A percentile compares a stretch with the other conserved stretches of the same genome.
These are phyloP conservation scores for Chorisops tibialis DNA, from an alignment of 2,888 invertebrate species.

Conservation along the genomic window DNA sequence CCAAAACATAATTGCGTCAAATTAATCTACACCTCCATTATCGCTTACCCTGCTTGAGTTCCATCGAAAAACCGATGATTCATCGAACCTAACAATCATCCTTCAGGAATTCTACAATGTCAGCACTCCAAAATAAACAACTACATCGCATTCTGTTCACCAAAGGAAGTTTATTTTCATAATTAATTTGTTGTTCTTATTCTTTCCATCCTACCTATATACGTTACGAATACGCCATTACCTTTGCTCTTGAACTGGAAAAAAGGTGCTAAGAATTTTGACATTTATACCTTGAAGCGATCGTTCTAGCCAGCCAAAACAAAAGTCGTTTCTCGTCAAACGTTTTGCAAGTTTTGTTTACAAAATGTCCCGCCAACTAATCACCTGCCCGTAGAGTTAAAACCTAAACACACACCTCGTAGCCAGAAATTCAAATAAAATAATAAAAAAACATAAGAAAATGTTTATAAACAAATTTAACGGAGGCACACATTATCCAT, in stretches of 20 bases:
- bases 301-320: conserved; percentile 10
- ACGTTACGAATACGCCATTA: background rate
- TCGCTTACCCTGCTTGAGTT: too few species aligned
- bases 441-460: conserved; percentile 15
- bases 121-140: background rate
- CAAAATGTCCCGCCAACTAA: conserved; percentile 4
- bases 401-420: conserved; percentile 17
- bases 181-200: too few species aligned
- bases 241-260: background rate
- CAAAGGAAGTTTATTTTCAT: background rate
- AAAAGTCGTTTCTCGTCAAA: background rate
- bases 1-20: too few species aligned
- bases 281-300: background rate
- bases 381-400: conserved; percentile 8
- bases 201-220: background rate
- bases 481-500: conserved; percentile 11
- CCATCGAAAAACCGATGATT: too few species aligned
- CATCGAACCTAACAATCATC: too few species aligned
- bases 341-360: conserved; percentile 17
- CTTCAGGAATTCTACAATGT: conserved; percentile 2
- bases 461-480: conserved; percentile 20
- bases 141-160: background rate
- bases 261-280: conserved; percentile 7
- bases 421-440: conserved; percentile 12
- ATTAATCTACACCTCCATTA: too few species aligned